Evolutionary conservation across 1,140 invertebrate genomes (phyloP).

Genomic region (Andricus grossulariae): DNA sequence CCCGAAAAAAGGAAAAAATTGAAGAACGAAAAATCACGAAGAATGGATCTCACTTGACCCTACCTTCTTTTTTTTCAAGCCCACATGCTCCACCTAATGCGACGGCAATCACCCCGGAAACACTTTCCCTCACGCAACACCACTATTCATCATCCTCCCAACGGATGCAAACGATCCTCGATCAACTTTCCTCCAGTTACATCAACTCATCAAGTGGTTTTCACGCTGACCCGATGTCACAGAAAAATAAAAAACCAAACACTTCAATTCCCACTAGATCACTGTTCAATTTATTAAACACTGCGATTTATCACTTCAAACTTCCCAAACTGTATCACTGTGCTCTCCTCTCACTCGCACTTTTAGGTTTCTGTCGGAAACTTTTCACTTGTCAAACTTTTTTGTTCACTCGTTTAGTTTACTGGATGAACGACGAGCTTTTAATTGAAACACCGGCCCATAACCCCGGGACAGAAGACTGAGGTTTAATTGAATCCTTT

Average conservation of each 20-base stretch:
- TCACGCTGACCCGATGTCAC: constrained; percentile 7
- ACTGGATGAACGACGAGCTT: background rate
- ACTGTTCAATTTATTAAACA: background rate
- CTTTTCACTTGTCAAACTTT: background rate
- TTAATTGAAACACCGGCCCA: background rate
- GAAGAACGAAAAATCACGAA: no score
- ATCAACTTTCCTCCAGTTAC: constrained; percentile 26
- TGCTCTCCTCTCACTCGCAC: background rate
- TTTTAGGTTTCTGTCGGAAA: background rate
- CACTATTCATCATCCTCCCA: constrained; percentile 54
- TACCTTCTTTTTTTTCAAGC: background rate
- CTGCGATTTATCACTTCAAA: constrained; percentile 12
- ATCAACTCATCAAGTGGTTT: constrained; percentile 24
- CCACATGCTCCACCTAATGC: background rate
- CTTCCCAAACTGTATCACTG: constrained; percentile 3
- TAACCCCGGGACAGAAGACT: background rate
- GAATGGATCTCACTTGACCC: background rate
- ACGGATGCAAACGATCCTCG: constrained; percentile 20
- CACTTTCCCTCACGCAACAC: constrained; percentile 40
- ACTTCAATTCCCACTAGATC: constrained; percentile 2
- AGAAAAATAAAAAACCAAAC: constrained; percentile 12
- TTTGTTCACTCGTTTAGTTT: background rate
- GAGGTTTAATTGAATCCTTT: background rate
- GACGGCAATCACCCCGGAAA: constrained; percentile 11
- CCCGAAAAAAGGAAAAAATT: no score